These are phyloP conservation scores for Phoeniculus purpureus DNA, from an alignment of 2,797 vertebrate genomes.

Conservation along the genomic window DNA sequence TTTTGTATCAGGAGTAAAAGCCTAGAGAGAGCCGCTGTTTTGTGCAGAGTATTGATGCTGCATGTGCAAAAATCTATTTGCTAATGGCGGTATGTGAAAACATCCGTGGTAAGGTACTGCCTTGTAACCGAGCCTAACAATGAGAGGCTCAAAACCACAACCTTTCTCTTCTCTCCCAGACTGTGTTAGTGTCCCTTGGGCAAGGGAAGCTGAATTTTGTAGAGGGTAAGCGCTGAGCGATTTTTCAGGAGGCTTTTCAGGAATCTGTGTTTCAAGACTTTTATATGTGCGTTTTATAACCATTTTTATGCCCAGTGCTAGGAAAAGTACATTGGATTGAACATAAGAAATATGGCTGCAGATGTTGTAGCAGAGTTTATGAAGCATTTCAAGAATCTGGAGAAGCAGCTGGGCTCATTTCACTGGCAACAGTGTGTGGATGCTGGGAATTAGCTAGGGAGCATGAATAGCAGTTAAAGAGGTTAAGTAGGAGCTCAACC, in stretches of 20 bases:
- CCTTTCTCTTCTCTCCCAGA: background rate
- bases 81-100: background rate
- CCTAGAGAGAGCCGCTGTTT: background rate
- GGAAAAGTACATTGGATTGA: background rate
- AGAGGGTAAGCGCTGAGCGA: background rate
- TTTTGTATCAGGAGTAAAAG: background rate
- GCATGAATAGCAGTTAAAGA: background rate
- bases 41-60: background rate
- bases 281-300: background rate
- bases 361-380: conserved; percentile 32
- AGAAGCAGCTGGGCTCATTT: conserved; percentile 42
- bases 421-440: background rate
- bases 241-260: conserved; percentile 34
- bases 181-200: background rate
- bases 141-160: background rate
- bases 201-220: background rate
- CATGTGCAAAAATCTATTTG: background rate
- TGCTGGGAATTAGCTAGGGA: conserved; percentile 4
- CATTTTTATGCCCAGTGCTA: background rate
- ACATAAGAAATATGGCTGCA: background rate
- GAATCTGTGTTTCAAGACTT: conserved; percentile 41
- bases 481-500: background rate
- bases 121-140: background rate
- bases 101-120: background rate
- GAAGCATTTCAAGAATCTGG: conserved; percentile 20